phyloP scores from a whole-genome alignment of 2,113 vertebrate species.

The Oreotrochilus melanogaster region DNA sequence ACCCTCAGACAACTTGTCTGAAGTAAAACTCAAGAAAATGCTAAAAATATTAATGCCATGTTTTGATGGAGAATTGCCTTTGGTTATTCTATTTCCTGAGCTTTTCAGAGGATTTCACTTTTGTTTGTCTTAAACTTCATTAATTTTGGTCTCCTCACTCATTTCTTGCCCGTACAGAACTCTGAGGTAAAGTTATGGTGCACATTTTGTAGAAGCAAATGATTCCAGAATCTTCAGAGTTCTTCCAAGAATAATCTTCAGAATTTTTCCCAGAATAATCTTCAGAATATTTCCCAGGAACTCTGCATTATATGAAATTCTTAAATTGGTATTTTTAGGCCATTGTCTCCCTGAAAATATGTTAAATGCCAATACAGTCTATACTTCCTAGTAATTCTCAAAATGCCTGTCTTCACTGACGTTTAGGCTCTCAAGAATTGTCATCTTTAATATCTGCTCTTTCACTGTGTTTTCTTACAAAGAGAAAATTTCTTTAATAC shows the following conservation, averaged over 20 bases:
- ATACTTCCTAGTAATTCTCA: neutral
- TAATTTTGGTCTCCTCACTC: neutral
- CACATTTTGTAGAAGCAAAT: neutral
- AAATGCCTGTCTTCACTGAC: neutral
- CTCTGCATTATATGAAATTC: neutral
- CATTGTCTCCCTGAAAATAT: neutral
- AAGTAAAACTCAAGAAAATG: conserved; percentile 19
- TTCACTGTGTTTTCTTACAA: neutral
- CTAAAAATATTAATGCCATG: conserved; percentile 47
- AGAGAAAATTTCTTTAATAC: neutral
- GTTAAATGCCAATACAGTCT: neutral
- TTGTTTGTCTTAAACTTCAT: neutral
- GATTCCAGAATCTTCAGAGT: too few relatives aligned
- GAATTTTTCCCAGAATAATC: too few relatives aligned
- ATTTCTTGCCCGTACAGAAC: neutral
- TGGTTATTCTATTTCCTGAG: conserved; percentile 27
- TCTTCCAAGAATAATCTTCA: too few relatives aligned
- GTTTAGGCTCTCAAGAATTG: neutral
- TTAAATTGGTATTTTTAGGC: neutral
- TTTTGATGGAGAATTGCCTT: conserved; percentile 40
- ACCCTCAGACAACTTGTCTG: neutral
- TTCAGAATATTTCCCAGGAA: neutral
- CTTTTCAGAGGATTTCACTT: neutral
- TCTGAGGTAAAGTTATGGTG: neutral
- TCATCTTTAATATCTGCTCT: neutral